Conservation (phyloP, 2,888 invertebrate genomes). For the Cephus spinipes region DNA sequence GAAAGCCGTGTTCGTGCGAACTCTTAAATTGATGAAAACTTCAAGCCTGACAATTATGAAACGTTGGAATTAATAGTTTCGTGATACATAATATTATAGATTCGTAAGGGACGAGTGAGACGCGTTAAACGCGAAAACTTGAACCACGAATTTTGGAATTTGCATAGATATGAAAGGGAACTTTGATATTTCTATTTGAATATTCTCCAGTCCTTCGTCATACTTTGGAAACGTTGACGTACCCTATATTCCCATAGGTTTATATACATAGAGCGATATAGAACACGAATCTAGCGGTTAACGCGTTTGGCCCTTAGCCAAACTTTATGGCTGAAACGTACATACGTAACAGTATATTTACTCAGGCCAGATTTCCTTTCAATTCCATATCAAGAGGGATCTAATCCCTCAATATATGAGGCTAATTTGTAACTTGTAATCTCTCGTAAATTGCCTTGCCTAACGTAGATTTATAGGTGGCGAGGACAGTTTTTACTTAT, state of each 20-base stretch:
- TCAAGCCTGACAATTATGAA: not conserved
- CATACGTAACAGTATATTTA: constrained; percentile 33
- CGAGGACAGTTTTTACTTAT: not conserved
- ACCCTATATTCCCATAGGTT: constrained; percentile 4
- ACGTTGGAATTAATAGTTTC: not conserved
- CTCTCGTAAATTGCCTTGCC: constrained; percentile 44
- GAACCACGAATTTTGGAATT: not conserved
- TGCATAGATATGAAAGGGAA: not conserved
- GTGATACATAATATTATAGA: not conserved
- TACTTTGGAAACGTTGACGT: constrained; percentile 3
- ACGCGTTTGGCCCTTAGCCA: constrained; percentile 8
- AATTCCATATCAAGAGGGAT: constrained; percentile 29
- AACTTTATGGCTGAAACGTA: constrained; percentile 4
- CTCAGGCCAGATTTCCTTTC: constrained; percentile 41
- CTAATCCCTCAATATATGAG: constrained; percentile 59
- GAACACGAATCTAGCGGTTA: constrained; percentile 4
- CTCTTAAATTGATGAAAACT: not conserved
- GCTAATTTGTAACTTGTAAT: constrained; percentile 59
- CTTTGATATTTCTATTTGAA: not conserved
- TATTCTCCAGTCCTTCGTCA: not conserved
- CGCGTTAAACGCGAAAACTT: not conserved
- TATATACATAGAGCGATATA: not conserved
- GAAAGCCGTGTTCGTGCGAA: not conserved
- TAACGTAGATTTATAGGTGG: constrained; percentile 47
- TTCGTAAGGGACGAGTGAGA: not conserved